Conservation (phyloP, 1,140 invertebrate species). For the Acyrthosiphon pisum region DNA sequence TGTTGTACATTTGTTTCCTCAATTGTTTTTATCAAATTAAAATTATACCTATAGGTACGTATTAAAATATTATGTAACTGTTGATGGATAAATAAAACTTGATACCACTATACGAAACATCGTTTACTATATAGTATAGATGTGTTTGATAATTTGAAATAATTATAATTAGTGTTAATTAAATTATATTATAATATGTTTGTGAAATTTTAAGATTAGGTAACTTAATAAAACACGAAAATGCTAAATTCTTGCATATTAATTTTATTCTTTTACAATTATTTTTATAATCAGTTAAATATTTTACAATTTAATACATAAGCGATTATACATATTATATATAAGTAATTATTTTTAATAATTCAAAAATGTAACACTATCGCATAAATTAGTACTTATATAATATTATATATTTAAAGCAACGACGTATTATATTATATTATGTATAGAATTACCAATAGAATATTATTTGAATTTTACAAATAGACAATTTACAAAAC, state of each 20-base stretch:
- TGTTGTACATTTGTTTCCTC: too few relatives aligned
- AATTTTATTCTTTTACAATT: neutral
- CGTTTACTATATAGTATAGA: neutral
- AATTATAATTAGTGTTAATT: neutral
- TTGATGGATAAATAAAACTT: neutral
- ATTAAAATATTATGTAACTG: neutral
- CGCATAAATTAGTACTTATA: neutral
- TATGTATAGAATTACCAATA: constrained; percentile 1
- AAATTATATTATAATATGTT: neutral
- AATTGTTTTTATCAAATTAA: neutral
- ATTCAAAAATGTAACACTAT: neutral
- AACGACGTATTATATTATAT: neutral
- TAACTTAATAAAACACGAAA: neutral
- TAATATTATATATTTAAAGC: neutral
- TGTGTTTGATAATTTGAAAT: neutral
- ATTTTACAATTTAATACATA: neutral
- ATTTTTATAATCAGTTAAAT: neutral
- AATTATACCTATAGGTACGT: neutral
- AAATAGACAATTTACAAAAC: neutral
- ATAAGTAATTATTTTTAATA: neutral
- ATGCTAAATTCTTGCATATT: neutral
- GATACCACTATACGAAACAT: neutral
- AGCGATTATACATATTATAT: constrained; percentile 25
- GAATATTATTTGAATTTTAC: constrained; percentile 16
- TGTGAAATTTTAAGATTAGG: neutral